Evolutionary conservation across 2,797 vertebrate genomes (phyloP), one percentile per base, ranked within the genome.

Genomic region (Onychomys leucogaster): DNA sequence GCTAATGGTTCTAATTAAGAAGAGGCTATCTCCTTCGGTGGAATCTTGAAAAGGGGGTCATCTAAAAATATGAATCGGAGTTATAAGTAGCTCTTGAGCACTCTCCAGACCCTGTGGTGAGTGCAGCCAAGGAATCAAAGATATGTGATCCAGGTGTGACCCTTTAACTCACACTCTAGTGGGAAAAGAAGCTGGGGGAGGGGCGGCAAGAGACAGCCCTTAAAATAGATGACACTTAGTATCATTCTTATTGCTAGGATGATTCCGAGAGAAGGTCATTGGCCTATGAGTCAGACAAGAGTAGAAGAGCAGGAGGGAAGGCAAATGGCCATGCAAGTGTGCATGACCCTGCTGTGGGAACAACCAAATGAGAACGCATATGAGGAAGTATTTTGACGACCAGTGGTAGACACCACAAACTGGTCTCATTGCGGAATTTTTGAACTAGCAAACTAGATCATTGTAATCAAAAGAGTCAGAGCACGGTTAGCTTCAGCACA

Each of bases 1-100:
- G 67, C 73, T 85, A 73, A 90, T 13, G 71, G 37, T 34, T 73
- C 65, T 94, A 27, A 55, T 85, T 84, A 90, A 55, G 92, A 84
- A 78, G 59, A 27, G 5, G 11, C 11, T 77, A 3, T 41, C 55
- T 84, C n/a, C 65, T 80, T 59, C 32, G 34, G 43, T 6, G 37
- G 23, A 32, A n/a, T 82, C 49, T 71, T 41, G 17, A 57, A 92
- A 43, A 46, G 27, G 9, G 57, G 12, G 16, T 17, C 29, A 52
- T 32, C 37, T 41, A 80, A 80, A 95, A 80, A 91, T 17, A 37
- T 12, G 21, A 34, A 13, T 59, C 14, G 29, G 83, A 81, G 7
- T 16, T 61, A 46, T 61, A 63, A 95, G 65, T 29, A 37, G 81
- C 25, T 63, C 37, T 65, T 14, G 14, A 57, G 37, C 21, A 10